These are phyloP conservation scores for Pachymerium ferrugineum DNA, from an alignment of 2,888 invertebrate genomes.

Conservation along the genomic window DNA sequence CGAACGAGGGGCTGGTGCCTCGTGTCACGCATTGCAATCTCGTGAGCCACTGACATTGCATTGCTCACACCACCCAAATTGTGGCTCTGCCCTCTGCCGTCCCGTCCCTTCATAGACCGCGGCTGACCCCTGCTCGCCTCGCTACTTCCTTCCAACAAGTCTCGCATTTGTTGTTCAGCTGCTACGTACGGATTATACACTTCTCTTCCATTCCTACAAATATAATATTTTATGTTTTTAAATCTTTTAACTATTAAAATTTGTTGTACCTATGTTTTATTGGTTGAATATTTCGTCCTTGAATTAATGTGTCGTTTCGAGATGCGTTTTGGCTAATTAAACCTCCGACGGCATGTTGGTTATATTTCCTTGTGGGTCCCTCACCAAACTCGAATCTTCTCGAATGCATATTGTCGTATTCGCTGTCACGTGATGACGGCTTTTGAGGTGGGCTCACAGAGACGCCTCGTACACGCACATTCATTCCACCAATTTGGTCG, in stretches of 20 bases:
- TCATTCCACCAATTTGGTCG: not conserved
- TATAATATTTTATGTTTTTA: not conserved
- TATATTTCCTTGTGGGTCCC: too few species aligned
- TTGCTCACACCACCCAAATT: not conserved
- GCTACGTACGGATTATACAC: slow-evolving; percentile 71
- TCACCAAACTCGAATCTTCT: too few species aligned
- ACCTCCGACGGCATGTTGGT: too few species aligned
- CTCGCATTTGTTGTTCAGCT: slow-evolving; percentile 75
- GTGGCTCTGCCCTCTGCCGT: not conserved
- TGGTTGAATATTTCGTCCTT: too few species aligned
- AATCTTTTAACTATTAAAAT: too few species aligned
- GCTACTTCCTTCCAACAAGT: slow-evolving; percentile 54
- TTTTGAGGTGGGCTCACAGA: too few species aligned
- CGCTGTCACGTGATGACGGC: too few species aligned
- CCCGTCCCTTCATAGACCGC: not conserved
- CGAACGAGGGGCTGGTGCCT: not conserved
- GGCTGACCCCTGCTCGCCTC: slow-evolving; percentile 29
- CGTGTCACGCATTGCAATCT: not conserved
- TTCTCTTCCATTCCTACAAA: slow-evolving; percentile 48
- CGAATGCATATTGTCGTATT: too few species aligned
- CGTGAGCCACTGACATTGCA: not conserved
- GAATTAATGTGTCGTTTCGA: too few species aligned
- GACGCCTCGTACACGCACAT: not conserved
- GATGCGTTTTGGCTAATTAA: too few species aligned
- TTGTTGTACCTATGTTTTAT: too few species aligned